Evolutionary conservation across 2,888 invertebrate species (phyloP), one percentile per base, ranked within the genome.

Genomic region (Andrena flavipes): DNA sequence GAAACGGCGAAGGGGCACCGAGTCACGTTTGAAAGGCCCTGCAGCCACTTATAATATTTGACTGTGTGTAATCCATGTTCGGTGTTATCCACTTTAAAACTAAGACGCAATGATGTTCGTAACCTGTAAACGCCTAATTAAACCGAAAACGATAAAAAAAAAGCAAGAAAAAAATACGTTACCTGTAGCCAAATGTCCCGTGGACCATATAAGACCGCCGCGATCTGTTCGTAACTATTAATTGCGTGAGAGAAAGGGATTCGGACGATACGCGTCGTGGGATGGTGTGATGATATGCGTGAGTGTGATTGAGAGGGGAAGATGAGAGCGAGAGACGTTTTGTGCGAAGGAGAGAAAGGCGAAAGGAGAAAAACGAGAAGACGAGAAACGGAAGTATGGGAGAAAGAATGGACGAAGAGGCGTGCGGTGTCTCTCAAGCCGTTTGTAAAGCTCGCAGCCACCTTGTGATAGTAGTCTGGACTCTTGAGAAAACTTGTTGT

Each of bases 391-490:
- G 26, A 30, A 56, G 29, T 35, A 49, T n/a, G 62, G 76, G 29
- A 59, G 67, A 65, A 59, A 77, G 64, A 60, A 23, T 48, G 67
- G 13, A 69, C 35, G 33, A 26, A 70, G 72, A 64, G 65, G 49
- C 65, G 76, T 20, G 71, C 33, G 80, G 54, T 29, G 64, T 80
- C 70, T 88, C 91, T 91, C 90, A 91, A 91, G 91, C 88, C 86
- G 85, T 84, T 86, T 88, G 90, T 90, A 90, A 91, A 91, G 90
- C 93, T 93, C 92, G 92, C 91, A 91, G 90, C 84, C 90, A 91
- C 91, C 92, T 93, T 93, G 93, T 93, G 93, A 93, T 93, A 93
- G 90, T 56, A 93, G 93, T 92, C 93, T 93, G 93, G 93, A 93
- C 93, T 91, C 84, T 85, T 59, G 48, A 33, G 26, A 84, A 71